Evolutionary conservation across 1,140 invertebrate genomes (phyloP).

Genomic region (Delia radicum): DNA sequence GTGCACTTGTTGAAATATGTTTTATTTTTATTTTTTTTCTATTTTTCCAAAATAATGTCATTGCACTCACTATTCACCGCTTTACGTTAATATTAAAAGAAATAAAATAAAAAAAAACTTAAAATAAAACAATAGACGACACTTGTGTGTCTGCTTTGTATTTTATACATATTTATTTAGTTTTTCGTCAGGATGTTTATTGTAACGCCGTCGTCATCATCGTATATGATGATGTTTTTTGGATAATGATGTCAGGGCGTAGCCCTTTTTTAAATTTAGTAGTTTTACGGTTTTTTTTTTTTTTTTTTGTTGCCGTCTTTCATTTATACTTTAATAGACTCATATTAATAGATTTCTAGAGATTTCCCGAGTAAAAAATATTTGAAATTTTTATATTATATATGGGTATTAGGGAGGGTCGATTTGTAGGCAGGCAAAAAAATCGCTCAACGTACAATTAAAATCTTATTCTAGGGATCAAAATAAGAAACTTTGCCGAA

Average conservation of each 20-base stretch:
- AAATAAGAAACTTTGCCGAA: too few species aligned
- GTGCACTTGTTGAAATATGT: neutral
- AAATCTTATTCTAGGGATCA: too few species aligned
- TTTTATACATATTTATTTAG: neutral
- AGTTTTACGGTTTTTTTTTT: neutral
- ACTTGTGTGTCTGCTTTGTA: neutral
- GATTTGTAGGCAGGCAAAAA: too few species aligned
- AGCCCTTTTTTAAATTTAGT: neutral
- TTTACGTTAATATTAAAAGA: neutral
- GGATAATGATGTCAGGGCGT: neutral
- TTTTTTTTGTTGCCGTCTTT: neutral
- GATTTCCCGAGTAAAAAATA: neutral
- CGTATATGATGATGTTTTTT: neutral
- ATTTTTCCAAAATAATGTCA: slow-evolving; percentile 7
- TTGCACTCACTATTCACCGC: neutral
- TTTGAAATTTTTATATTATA: too few species aligned
- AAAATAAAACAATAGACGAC: neutral
- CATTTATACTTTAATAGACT: too few species aligned
- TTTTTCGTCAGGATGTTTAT: slow-evolving; percentile 3
- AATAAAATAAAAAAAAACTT: neutral
- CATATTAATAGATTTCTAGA: neutral
- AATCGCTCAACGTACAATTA: too few species aligned
- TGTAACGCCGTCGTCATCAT: neutral
- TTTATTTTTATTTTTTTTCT: neutral
- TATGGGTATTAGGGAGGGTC: too few species aligned